phyloP scores from a whole-genome alignment of 2,113 vertebrate genomes.

The Zosterops borbonicus region DNA sequence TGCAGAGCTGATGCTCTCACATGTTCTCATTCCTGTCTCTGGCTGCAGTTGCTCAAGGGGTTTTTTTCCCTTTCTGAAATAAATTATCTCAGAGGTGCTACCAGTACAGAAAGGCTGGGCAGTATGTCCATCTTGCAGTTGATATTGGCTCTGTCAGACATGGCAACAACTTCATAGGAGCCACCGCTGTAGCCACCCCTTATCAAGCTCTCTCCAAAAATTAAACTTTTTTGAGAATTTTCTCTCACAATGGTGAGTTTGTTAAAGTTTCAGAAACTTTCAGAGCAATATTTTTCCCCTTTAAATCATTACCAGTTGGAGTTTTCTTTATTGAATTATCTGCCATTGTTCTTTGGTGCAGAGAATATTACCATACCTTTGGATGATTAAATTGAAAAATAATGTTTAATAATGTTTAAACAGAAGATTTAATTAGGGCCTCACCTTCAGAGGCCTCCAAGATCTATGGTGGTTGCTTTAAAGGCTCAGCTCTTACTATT shows the following conservation, averaged over 20 bases:
- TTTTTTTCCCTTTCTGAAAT: neutral
- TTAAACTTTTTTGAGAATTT: neutral
- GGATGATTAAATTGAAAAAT: neutral
- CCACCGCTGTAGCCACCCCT: rapidly evolving
- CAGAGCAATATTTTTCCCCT: neutral
- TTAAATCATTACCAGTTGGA: neutral
- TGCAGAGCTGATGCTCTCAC: neutral
- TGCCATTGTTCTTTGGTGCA: neutral
- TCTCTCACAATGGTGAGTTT: neutral
- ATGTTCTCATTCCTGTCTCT: neutral
- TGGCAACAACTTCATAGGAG: neutral
- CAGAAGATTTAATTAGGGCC: neutral
- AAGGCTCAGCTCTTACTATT: neutral
- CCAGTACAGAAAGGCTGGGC: neutral
- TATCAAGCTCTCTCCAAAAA: neutral
- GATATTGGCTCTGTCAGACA: neutral
- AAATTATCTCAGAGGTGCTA: neutral
- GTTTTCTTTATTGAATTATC: neutral
- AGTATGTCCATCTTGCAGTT: neutral
- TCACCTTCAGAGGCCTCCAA: neutral
- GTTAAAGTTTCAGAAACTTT: neutral
- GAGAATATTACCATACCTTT: neutral
- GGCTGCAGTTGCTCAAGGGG: rapidly evolving
- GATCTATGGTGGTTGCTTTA: neutral
- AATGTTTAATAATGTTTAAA: neutral